Evolutionary conservation across 2,888 invertebrate genomes (phyloP).

Genomic region (Diadromus collaris): DNA sequence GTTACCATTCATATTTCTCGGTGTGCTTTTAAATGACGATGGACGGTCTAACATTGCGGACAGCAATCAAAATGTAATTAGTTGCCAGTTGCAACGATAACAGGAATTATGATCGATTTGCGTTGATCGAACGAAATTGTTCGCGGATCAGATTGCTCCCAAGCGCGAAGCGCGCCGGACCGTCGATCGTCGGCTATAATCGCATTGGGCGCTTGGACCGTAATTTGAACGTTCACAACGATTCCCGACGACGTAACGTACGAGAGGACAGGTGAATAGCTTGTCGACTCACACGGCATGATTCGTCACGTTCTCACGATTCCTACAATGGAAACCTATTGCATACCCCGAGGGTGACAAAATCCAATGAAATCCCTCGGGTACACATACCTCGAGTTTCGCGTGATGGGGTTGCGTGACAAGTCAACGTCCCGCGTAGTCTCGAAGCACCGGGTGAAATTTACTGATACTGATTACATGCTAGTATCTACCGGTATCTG

Average conservation of each 20-base stretch:
- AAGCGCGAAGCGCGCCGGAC: neutral
- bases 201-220: neutral
- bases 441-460: neutral
- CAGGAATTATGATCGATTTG: neutral
- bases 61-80: neutral
- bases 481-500: neutral
- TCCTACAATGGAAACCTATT: constrained; percentile 26
- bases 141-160: neutral
- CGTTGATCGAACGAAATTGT: constrained; percentile 4
- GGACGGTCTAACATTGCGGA: too few relatives aligned
- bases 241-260: constrained; percentile 14
- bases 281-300: constrained; percentile 1
- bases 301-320: constrained; percentile 3
- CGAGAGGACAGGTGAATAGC: constrained; percentile 8
- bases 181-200: constrained; percentile 15
- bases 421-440: constrained; percentile 18
- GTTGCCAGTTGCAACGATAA: constrained; percentile 5
- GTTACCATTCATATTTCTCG: too few relatives aligned
- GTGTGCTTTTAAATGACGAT: too few relatives aligned
- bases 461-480: constrained; percentile 16
- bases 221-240: constrained; percentile 12
- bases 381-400: constrained; percentile 15
- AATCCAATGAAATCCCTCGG: constrained; percentile 38
- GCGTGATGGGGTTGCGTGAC: constrained; percentile 18
- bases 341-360: constrained; percentile 15